phyloP scores from a whole-genome alignment of 2,113 vertebrate genomes.

The Prionailurus bengalensis region DNA sequence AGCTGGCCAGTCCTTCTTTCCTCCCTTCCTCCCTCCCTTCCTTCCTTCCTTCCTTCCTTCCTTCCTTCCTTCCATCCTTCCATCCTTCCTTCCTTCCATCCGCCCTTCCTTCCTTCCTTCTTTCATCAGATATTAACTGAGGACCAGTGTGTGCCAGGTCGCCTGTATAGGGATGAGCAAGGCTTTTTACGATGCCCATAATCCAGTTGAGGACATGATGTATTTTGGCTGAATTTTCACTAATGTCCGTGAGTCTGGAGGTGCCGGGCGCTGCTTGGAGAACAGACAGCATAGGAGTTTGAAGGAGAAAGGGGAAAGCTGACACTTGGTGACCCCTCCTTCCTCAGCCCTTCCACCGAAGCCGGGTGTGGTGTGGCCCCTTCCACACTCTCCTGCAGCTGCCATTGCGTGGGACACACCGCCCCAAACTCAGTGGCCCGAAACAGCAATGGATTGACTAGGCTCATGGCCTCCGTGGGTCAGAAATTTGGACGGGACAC shows the following conservation, averaged over 20 bases:
- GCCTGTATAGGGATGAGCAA: neutral
- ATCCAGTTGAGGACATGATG: neutral
- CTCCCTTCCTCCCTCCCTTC: too few relatives aligned
- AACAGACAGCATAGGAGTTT: neutral
- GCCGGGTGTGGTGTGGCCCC: neutral
- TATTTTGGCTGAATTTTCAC: neutral
- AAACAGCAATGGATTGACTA: neutral
- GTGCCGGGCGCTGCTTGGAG: neutral
- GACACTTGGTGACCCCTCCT: too few relatives aligned
- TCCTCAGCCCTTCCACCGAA: rapidly evolving
- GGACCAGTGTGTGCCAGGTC: neutral
- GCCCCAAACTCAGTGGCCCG: neutral
- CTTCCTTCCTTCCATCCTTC: rapidly evolving
- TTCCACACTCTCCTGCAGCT: neutral
- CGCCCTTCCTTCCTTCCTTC: too few relatives aligned
- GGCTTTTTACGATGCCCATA: neutral
- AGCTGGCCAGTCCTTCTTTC: neutral
- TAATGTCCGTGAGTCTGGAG: too few relatives aligned
- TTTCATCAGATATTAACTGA: neutral
- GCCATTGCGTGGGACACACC: neutral
- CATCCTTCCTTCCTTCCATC: too few relatives aligned
- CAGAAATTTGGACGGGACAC: neutral
- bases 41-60: rapidly evolving
- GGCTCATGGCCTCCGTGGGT: neutral
- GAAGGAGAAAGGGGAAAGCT: neutral